Conservation (phyloP, 2,113 vertebrate species). For the Arvicanthis niloticus region DNA sequence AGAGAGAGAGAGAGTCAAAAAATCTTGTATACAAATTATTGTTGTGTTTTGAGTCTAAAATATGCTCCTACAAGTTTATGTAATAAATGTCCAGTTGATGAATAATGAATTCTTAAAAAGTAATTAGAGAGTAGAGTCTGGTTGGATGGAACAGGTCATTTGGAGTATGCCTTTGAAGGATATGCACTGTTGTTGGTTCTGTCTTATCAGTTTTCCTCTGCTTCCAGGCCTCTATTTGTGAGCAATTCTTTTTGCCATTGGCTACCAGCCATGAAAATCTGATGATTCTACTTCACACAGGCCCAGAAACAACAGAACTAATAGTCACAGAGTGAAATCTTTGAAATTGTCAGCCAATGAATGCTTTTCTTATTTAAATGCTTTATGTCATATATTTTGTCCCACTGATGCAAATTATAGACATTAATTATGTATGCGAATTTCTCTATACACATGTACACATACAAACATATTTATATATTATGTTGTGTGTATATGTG, state of each 20-base stretch:
- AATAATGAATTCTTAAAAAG: not conserved
- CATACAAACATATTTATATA: not conserved
- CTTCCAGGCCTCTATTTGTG: no score
- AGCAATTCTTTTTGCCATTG: not conserved
- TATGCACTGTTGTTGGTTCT: not conserved
- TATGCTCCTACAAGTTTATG: not conserved
- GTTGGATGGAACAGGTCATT: not conserved
- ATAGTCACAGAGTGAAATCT: not conserved
- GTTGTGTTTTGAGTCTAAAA: not conserved
- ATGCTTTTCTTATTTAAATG: not conserved
- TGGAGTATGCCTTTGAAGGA: not conserved
- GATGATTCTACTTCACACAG: not conserved
- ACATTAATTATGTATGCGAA: not conserved
- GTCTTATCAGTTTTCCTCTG: not conserved
- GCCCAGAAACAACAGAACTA: not conserved
- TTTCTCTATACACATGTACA: not conserved
- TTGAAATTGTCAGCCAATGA: not conserved
- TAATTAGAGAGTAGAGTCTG: not conserved
- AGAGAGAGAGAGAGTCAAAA: not conserved
- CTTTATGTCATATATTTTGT: not conserved
- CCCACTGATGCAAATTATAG: not conserved
- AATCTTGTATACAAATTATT: not conserved
- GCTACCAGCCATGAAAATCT: not conserved
- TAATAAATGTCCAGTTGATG: not conserved
- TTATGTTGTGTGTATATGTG: not conserved